phyloP scores from a whole-genome alignment of 2,113 vertebrate species.

The Phrynocephalus versicolor region DNA sequence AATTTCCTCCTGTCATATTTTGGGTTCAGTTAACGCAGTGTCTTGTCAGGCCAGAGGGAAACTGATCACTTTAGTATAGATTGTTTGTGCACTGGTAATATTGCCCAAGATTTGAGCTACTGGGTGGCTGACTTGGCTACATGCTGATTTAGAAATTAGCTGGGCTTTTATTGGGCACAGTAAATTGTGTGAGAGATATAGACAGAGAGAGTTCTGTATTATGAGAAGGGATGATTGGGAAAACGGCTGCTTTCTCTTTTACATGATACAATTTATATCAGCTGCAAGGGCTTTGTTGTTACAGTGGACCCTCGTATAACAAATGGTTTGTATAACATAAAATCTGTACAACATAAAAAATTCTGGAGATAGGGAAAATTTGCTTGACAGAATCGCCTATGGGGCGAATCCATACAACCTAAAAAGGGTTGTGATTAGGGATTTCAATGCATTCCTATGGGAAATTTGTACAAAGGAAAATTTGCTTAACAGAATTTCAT shows the following conservation, averaged over 20 bases:
- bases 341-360: too few relatives aligned
- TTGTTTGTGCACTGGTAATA: conserved; percentile 80
- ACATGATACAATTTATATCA: not conserved
- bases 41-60: conserved; percentile 79
- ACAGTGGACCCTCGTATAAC: not conserved
- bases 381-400: too few relatives aligned
- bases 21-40: conserved; percentile 79
- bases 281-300: not conserved
- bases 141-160: conserved; percentile 86
- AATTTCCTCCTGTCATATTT: conserved; percentile 88
- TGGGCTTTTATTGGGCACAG: conserved; percentile 79
- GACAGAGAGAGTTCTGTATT: conserved; percentile 48
- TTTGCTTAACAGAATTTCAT: too few relatives aligned
- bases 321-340: too few relatives aligned
- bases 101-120: conserved; percentile 82
- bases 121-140: conserved; percentile 84
- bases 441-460: too few relatives aligned
- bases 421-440: too few relatives aligned
- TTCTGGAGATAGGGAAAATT: too few relatives aligned
- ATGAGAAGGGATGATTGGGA: conserved; percentile 59
- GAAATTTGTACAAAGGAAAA: too few relatives aligned
- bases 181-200: conserved; percentile 65
- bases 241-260: conserved; percentile 41
- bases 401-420: too few relatives aligned
- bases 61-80: conserved; percentile 88